Base-by-base conservation (phyloP, 2,888 invertebrate species). In the Cryptus armator region DNA sequence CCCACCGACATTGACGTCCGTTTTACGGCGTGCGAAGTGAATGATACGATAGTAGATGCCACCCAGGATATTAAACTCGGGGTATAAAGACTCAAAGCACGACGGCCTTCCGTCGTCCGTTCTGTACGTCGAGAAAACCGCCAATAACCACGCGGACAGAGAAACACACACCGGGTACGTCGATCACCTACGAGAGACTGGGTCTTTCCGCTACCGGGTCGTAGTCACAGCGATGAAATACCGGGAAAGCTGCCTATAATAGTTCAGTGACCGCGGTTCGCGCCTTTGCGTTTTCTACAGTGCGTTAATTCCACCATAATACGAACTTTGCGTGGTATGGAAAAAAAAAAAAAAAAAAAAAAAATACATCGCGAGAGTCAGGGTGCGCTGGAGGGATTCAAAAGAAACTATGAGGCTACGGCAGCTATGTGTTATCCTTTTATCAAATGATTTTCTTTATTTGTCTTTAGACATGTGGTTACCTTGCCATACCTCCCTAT, bases 401-500 rank as follows among this genome's bases (percentile, higher is more conserved):
- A 48, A 71, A 19, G 37, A 51, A 62, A 62, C 24, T 37, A 64
- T 32, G 14, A 48, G 32, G 32, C 44, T 29, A 29, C 10, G 37
- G 37, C 19, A 4, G 19, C 24, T 19, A 19, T 56, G 19, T 81
- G 85, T 89, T 88, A 87, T 86, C 75, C 87, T 81, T 86, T 86
- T 89, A 88, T 89, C 87, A 81, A 76, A 64, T 70, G 88, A 80
- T 79, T 72, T 62, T 7, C 74, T 64, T 64, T 75, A 64, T 48
- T 75, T 48, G 64, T 46, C 32, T 3, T n/a, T 2, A 75, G 48
- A 7, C 62, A 46, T 75, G 74, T 75, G 64, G 74, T 75, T 75
- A 75, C 48, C 62, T 62, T n/a, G 46, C 46, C 64, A 4, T 37
- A 53, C 7, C 53, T 62, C 14, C 14, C 32, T 14, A n/a, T 29